These are phyloP conservation scores for Euwallacea similis DNA, from an alignment of 1,140 invertebrate genomes.

Conservation along the genomic window DNA sequence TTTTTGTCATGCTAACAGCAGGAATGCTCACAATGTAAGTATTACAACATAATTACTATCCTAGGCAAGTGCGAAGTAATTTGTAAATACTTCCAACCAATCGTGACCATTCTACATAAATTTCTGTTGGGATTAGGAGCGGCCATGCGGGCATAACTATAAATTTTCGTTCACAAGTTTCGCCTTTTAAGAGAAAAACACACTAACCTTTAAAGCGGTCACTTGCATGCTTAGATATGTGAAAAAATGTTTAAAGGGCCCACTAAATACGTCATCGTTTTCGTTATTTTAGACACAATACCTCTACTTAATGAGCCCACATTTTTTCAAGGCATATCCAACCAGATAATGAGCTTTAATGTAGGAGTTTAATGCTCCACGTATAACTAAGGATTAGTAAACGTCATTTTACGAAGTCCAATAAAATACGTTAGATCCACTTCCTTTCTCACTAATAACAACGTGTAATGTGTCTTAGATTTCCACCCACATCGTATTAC, in stretches of 20 bases:
- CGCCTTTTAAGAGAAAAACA: no score
- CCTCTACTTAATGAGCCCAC: no score
- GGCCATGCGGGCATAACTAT: constrained; percentile 25
- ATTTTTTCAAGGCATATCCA: no score
- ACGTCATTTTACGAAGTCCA: constrained; percentile 3
- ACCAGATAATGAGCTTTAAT: no score
- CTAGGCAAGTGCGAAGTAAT: constrained; percentile 25
- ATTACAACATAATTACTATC: constrained; percentile 28
- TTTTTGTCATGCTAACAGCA: constrained; percentile 11
- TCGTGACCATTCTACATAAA: constrained; percentile 26
- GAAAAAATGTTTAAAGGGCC: no score
- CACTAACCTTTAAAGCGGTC: no score
- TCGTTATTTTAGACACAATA: no score
- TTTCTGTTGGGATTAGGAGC: constrained; percentile 23
- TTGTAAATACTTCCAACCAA: constrained; percentile 27
- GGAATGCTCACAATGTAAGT: constrained; percentile 23
- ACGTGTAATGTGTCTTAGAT: constrained; percentile 13
- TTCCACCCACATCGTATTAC: constrained; percentile 5
- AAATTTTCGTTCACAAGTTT: constrained; percentile 20
- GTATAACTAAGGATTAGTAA: not conserved
- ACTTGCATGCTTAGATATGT: no score
- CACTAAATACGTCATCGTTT: no score
- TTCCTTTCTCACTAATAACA: constrained; percentile 13
- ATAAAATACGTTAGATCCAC: constrained; percentile 5
- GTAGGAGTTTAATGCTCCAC: no score